Evolutionary conservation across 2,113 vertebrate genomes (phyloP), one percentile per base, ranked within the genome.

Genomic region (Spea multiplicata): DNA sequence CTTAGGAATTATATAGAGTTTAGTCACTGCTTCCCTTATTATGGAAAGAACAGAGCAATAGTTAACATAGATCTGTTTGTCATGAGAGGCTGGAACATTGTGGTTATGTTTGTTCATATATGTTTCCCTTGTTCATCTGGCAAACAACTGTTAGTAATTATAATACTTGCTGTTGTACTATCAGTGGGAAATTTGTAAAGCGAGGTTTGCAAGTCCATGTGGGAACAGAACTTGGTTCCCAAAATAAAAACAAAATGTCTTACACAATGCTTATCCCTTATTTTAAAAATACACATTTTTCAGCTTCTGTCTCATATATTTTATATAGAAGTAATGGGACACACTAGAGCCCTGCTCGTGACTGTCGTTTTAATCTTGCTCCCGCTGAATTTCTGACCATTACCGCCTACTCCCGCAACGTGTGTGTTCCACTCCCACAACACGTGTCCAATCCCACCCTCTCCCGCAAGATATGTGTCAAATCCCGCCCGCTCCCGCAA

Each of bases 1-100:
- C 57, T 62, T 48, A 69, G 76, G 76, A 71, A 68, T 68, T 48
- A 78, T 44, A 52, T n/a, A 30, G 47, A 45, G 44, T 71, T 59
- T 44, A 78, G 68, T 78, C 68, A 78, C 59, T 72, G 76, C 76
- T 64, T 78, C 44, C 13, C 72, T 78, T 64, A 71, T 78, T 71
- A 72, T 66, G 68, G 68, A 59, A 65, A 78, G 48, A 71, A 55
- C 74, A 68, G 74, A 67, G 52, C 55, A 59, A 3, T 2, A 13
- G 55, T 59, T 12, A 59, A 13, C 55, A 17, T 8, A 47, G 65
- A 75, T 67, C 50, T 66, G 62, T 75, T 75, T 75, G 62, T 75
- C 45, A 48, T 52, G 73, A 62, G n/a, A 17, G 45, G 73, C 17
- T 49, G 9, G 44, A 61, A 44, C 73, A 47, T 13, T 2, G 59